These are phyloP conservation scores for Homarus gammarus DNA, from an alignment of 2,888 invertebrate genomes.

Conservation along the genomic window DNA sequence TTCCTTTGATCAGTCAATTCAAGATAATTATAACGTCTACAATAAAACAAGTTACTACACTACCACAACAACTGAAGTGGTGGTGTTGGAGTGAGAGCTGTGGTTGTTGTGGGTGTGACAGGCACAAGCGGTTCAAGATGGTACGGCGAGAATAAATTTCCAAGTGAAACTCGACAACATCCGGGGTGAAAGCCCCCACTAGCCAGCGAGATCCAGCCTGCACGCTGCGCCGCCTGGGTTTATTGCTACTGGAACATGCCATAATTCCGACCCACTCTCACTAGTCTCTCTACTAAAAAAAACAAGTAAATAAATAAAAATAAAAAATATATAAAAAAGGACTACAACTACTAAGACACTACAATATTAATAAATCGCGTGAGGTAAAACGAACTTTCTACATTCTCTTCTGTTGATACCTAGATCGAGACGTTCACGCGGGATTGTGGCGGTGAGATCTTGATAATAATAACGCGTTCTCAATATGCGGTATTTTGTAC, in stretches of 20 bases:
- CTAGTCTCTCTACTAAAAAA: background rate
- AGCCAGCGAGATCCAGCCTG: background rate
- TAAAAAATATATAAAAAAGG: background rate
- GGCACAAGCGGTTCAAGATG: background rate
- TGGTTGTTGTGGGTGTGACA: background rate
- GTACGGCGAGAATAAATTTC: background rate
- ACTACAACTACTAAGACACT: background rate
- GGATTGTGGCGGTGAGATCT: too few species aligned
- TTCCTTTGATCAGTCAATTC: too few species aligned
- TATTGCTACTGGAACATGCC: conserved; percentile 10
- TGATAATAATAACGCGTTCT: too few species aligned
- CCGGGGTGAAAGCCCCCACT: conserved; percentile 27
- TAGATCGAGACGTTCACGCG: too few species aligned
- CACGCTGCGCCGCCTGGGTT: background rate
- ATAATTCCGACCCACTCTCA: conserved; percentile 11
- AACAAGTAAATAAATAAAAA: too few species aligned
- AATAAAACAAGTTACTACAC: too few species aligned
- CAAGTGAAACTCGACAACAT: conserved; percentile 5
- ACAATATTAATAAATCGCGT: background rate
- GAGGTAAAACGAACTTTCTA: background rate
- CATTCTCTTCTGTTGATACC: too few species aligned
- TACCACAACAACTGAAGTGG: too few species aligned
- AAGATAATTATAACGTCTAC: too few species aligned
- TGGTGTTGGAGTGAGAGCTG: background rate
- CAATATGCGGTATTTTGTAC: too few species aligned